Base-by-base conservation (phyloP, 2,113 vertebrate species). In the Prunella fulvescens region DNA sequence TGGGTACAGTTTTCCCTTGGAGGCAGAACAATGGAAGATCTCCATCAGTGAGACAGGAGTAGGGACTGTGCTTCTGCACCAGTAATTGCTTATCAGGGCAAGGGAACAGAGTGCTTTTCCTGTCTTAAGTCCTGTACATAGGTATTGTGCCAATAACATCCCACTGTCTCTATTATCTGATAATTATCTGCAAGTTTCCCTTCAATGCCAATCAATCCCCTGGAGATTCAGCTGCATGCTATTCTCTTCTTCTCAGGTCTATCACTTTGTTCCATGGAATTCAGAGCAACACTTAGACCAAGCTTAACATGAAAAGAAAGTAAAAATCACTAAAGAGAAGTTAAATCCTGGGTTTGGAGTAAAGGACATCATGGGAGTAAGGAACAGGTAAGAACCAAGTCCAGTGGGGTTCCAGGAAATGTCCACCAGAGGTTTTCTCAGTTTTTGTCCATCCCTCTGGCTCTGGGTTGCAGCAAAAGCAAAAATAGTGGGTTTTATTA, bases 11-110 rank as follows among this genome's bases (percentile, higher is more conserved):
- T 76, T 74, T 82, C 47, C 33, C 35, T 64, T 33, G 53, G 57
- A 76, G 39, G 33, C 14, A 61, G n/a, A 11, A 3, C 31, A 15
- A 1, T 33, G n/a, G 25, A 37, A 26, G 22, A 31, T 84, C 88
- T 78, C 82, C 15, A 53, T 40, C 1, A 3, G 25, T 50, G 56
- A 53, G 45, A 28, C 0, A 4, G 2, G 1, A 73, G 37, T 5
- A 40, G 56, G 69, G 42, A 20, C 28, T 57, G 24, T 84, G 42
- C 28, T 25, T 37, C 31, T 40, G 23, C 51, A 45, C 6, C 37
- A 33, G 17, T 11, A 44, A 57, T 37, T 45, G 40, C 40, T 61
- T 40, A 26, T 39, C 40, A 65, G 37, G 44, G 54, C n/a, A 61
- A 65, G 19, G 19, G 28, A 44, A n/a, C 3, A n/a, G 42, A 14